Percentiles rank a stretch among this genome's conserved stretches.
Conservation (phyloP, 2,113 vertebrate species). For the Callorhinus ursinus region DNA sequence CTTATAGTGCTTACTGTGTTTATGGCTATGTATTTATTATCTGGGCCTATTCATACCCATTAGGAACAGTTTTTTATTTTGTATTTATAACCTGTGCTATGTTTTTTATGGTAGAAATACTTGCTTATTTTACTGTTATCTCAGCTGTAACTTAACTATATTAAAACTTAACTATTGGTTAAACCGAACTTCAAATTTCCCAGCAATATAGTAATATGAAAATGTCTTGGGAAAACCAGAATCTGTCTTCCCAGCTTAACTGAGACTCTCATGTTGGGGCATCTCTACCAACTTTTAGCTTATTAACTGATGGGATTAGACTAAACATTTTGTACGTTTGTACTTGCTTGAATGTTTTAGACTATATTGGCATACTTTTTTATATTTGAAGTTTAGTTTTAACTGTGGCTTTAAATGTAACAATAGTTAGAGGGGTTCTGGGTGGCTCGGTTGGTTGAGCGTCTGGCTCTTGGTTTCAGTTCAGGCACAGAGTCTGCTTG, state of each 20-base stretch:
- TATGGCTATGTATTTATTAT: background rate
- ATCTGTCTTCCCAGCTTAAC: background rate
- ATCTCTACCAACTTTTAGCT: background rate
- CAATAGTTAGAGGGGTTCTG: no score
- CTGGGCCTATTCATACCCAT: background rate
- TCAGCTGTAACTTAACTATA: background rate
- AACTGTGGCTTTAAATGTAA: background rate
- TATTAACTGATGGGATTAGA: background rate
- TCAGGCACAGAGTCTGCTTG: no score
- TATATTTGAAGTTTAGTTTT: background rate
- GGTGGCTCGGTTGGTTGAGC: background rate
- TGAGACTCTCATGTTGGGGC: background rate
- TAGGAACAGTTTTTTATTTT: background rate
- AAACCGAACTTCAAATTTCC: background rate
- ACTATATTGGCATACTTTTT: background rate
- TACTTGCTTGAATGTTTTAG: background rate
- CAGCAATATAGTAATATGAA: background rate
- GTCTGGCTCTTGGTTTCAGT: no score
- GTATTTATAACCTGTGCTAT: background rate
- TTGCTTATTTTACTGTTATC: background rate
- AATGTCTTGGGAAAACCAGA: background rate
- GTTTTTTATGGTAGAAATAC: background rate
- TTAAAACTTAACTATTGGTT: background rate
- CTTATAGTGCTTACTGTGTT: background rate
- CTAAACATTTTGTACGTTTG: background rate